Percentiles rank a stretch among this genome's conserved stretches.
Evolutionary conservation across 1,140 invertebrate species (phyloP).

Genomic region (Teleopsis dalmanni): DNA sequence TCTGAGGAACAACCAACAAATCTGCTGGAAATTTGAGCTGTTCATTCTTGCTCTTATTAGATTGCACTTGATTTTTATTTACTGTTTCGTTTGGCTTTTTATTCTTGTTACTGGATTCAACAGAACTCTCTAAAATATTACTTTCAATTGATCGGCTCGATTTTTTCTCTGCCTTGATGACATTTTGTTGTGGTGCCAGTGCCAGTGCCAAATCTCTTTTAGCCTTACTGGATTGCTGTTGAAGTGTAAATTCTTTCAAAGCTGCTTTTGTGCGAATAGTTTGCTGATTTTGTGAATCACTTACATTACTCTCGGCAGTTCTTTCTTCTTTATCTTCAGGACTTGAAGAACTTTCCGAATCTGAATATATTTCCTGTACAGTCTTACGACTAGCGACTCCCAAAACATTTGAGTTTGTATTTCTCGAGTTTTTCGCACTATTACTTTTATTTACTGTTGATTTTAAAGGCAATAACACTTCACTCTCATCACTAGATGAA

Average conservation of each 20-base stretch:
- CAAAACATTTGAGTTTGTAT: constrained; percentile 61
- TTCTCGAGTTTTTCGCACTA: constrained; percentile 55
- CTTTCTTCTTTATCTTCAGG: constrained; percentile 33
- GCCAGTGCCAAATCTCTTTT: constrained; percentile 2
- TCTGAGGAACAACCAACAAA: constrained; percentile 80
- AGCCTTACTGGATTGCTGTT: constrained; percentile 13
- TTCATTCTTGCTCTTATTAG: constrained; percentile 46
- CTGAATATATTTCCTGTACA: constrained; percentile 37
- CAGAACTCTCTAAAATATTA: constrained; percentile 9
- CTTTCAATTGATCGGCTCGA: not conserved
- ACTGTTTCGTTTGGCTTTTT: constrained; percentile 9
- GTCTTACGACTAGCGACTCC: constrained; percentile 18
- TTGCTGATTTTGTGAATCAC: constrained; percentile 60
- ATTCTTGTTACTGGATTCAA: constrained; percentile 26
- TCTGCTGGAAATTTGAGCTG: constrained; percentile 61
- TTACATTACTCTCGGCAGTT: constrained; percentile 49
- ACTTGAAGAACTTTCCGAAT: constrained; percentile 28
- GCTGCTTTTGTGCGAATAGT: constrained; percentile 69
- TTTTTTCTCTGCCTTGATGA: not conserved
- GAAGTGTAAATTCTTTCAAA: constrained; percentile 65
- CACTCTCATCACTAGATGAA: constrained; percentile 62
- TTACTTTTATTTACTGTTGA: not conserved
- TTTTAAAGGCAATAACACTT: constrained; percentile 59
- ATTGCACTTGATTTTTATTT: constrained; percentile 48
- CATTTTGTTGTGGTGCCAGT: not conserved